A percentile compares a stretch with the other conserved stretches of the same genome.
Conservation (phyloP, 2,113 vertebrate species). For the Vanacampus margaritifer region DNA sequence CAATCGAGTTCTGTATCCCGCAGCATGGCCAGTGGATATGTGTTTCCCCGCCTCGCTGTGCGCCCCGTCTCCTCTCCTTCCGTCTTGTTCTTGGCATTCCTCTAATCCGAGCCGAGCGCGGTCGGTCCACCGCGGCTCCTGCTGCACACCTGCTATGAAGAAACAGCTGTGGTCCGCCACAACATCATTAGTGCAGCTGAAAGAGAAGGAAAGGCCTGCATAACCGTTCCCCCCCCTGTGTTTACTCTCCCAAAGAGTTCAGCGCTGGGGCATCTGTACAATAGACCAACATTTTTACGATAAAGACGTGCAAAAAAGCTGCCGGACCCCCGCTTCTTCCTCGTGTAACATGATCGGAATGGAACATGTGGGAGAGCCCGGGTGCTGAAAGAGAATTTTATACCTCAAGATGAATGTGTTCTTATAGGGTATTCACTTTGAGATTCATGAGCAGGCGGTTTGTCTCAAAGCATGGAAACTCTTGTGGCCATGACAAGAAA, state of each 20-base stretch:
- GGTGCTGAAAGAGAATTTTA: constrained; percentile 56
- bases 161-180: constrained; percentile 74
- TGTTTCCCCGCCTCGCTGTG: constrained; percentile 56
- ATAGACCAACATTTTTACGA: constrained; percentile 53
- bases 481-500: constrained; percentile 7
- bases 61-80: constrained; percentile 66
- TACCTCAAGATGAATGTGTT: constrained; percentile 42
- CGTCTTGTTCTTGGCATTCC: constrained; percentile 68
- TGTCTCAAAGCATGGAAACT: constrained; percentile 27
- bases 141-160: constrained; percentile 71
- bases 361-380: constrained; percentile 51
- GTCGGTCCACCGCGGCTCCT: constrained; percentile 52
- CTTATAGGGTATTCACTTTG: constrained; percentile 32
- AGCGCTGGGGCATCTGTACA: constrained; percentile 57
- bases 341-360: constrained; percentile 49
- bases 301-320: constrained; percentile 46
- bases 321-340: not conserved
- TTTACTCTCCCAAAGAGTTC: constrained; percentile 60
- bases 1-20: constrained; percentile 63
- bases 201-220: constrained; percentile 61
- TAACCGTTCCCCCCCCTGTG: constrained; percentile 19
- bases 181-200: constrained; percentile 74
- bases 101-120: constrained; percentile 44
- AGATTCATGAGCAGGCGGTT: constrained; percentile 7
- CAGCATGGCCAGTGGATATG: constrained; percentile 63